phyloP scores from a whole-genome alignment of 2,888 invertebrate species.

The Drosophila tanythrix region DNA sequence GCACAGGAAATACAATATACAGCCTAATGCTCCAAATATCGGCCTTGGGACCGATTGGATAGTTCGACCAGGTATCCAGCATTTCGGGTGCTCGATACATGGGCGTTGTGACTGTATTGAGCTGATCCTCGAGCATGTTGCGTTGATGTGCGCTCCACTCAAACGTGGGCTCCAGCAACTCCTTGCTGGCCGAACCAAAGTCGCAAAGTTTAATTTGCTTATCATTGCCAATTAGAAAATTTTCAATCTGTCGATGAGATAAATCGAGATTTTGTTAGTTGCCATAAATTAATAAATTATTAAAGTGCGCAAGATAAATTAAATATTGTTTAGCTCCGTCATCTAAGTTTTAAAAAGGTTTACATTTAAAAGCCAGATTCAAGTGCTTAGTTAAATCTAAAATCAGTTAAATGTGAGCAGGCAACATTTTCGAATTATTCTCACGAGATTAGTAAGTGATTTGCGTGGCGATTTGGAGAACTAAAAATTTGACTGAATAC shows the following conservation, averaged over 20 bases:
- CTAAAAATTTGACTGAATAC: slow-evolving; percentile 81
- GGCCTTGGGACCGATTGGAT: slow-evolving; percentile 94
- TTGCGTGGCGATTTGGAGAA: background rate
- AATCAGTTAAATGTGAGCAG: background rate
- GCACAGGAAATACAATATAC: slow-evolving; percentile 96
- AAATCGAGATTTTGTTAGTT: background rate
- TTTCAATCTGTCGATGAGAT: slow-evolving; percentile 89
- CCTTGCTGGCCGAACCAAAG: slow-evolving; percentile 97
- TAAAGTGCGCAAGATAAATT: background rate
- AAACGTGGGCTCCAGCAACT: slow-evolving; percentile 92
- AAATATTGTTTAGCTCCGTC: background rate
- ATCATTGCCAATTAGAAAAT: slow-evolving; percentile 94
- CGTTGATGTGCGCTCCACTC: slow-evolving; percentile 97
- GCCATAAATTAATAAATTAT: no score
- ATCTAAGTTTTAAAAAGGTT: background rate
- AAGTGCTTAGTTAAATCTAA: background rate
- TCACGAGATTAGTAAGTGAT: background rate
- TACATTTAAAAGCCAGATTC: background rate
- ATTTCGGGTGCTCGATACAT: slow-evolving; percentile 99
- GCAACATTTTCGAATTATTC: background rate
- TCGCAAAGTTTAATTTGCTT: slow-evolving; percentile 97
- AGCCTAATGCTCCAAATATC: slow-evolving; percentile 99
- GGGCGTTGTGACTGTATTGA: slow-evolving; percentile 89
- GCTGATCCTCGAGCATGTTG: slow-evolving; percentile 95
- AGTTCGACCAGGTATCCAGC: slow-evolving; percentile 98